Percentiles rank a stretch among this genome's conserved stretches.
phyloP scores from a whole-genome alignment of 1,140 invertebrate species.

The Contarinia nasturtii region DNA sequence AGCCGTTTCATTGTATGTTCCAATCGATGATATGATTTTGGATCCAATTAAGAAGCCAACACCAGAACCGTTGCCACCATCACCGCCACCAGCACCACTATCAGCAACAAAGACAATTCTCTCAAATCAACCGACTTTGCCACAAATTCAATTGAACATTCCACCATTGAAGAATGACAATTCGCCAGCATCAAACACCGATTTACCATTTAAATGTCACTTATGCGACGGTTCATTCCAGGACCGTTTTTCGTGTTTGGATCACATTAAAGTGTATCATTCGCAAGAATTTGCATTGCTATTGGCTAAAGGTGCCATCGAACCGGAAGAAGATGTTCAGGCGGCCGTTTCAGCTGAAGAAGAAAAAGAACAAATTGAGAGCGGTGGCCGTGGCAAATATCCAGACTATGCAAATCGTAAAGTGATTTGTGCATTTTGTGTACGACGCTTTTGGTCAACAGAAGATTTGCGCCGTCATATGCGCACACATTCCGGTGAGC shows the following conservation, averaged over 20 bases:
- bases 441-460: constrained; percentile 82
- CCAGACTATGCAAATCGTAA: constrained; percentile 76
- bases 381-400: constrained; percentile 47
- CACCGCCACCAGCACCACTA: constrained; percentile 17
- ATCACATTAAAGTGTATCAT: constrained; percentile 59
- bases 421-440: constrained; percentile 80
- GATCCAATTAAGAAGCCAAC: neutral
- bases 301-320: constrained; percentile 59
- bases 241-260: constrained; percentile 55
- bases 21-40: constrained; percentile 21
- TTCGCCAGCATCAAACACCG: constrained; percentile 14
- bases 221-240: constrained; percentile 72
- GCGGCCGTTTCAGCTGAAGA: constrained; percentile 24
- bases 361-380: constrained; percentile 28
- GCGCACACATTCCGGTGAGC: constrained; percentile 69
- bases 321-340: constrained; percentile 27
- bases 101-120: neutral
- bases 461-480: constrained; percentile 84
- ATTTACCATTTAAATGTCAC: constrained; percentile 81
- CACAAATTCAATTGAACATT: constrained; percentile 2
- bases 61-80: constrained; percentile 14
- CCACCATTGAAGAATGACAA: neutral
- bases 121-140: neutral
- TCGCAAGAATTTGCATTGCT: constrained; percentile 50
- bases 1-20: constrained; percentile 21